phyloP scores from a whole-genome alignment of 2,113 vertebrate species.

The Platycercus adscitus region DNA sequence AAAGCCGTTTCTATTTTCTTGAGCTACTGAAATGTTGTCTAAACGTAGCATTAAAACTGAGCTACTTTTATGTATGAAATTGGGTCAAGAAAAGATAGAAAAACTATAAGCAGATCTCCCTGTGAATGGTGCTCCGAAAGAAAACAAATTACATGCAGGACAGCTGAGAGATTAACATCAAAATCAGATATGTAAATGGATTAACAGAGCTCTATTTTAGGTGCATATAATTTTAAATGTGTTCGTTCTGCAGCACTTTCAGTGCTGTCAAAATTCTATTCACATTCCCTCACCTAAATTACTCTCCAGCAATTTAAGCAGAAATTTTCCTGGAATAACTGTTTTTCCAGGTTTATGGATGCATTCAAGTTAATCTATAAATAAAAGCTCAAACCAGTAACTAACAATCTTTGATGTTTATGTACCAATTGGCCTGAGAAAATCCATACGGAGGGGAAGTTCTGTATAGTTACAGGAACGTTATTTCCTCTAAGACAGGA shows the following conservation, averaged over 20 bases:
- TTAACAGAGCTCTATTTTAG: not conserved
- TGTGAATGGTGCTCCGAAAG: slow-evolving; percentile 1
- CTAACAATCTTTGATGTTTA: not conserved
- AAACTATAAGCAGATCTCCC: not conserved
- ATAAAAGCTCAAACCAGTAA: not conserved
- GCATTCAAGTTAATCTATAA: not conserved
- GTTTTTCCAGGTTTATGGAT: not conserved
- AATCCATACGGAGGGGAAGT: not conserved
- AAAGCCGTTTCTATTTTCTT: slow-evolving; percentile 49
- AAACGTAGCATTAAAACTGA: slow-evolving; percentile 28
- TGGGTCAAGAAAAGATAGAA: not conserved
- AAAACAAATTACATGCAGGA: not conserved
- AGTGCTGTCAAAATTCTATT: not conserved
- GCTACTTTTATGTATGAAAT: not conserved
- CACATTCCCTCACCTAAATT: not conserved
- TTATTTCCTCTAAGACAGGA: not conserved
- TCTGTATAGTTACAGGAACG: not conserved
- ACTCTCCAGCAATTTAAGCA: not conserved
- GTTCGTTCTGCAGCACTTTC: not conserved
- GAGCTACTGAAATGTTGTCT: slow-evolving; percentile 30
- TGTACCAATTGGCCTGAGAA: not conserved
- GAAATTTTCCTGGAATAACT: not conserved
- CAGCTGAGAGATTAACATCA: not conserved
- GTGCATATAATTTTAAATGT: not conserved
- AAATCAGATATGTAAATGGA: not conserved